Base-by-base conservation (phyloP, 2,113 vertebrate species). In the Sporophila hypoxantha region DNA sequence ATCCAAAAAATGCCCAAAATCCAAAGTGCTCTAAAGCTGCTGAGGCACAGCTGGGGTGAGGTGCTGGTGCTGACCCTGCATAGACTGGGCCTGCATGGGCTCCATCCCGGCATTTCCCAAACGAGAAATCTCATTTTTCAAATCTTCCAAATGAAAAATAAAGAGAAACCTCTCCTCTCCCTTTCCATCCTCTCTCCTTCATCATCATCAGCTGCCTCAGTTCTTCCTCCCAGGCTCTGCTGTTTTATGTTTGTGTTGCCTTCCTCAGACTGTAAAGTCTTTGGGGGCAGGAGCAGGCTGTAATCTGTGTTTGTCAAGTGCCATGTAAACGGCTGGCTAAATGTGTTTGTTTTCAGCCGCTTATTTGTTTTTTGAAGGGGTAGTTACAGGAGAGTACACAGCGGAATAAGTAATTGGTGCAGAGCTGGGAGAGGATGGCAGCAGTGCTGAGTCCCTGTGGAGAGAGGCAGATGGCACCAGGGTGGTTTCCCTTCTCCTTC, bases 361-460 rank as follows among this genome's bases (percentile, higher is more conserved):
- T 86, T 93, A 37, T 93, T 94, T 95, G 84, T 89, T 90, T 95
- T 94, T 32, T 82, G 27, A 71, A 85, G 79, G 84, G 91, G 80
- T 73, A 69, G 69, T 80, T 94, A 60, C 79, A 69, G 77, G 61
- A 30, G 42, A 49, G 68, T 29, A 69, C 62, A 29, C 86, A 80
- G 88, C 12, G 32, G 93, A 89, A 71, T 81, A 65, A 89, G 57
- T 52, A 88, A 92, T 76, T 18, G 85, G 36, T 41, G 29, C 67
- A 1, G 74, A 27, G 92, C 88, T 25, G 81, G 77, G 30, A 73
- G 88, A 41, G 82, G 39, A 29, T 21, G 83, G 84, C 71, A 89
- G 71, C 49, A 83, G 82, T 0, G 76, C 93, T 1, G 64, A 5
- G 64, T 23, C 53, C 49, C 88, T 5, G 1, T 1, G 36, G 71